phyloP scores from a whole-genome alignment of 2,797 vertebrate genomes.

The Sternotherus odoratus region DNA sequence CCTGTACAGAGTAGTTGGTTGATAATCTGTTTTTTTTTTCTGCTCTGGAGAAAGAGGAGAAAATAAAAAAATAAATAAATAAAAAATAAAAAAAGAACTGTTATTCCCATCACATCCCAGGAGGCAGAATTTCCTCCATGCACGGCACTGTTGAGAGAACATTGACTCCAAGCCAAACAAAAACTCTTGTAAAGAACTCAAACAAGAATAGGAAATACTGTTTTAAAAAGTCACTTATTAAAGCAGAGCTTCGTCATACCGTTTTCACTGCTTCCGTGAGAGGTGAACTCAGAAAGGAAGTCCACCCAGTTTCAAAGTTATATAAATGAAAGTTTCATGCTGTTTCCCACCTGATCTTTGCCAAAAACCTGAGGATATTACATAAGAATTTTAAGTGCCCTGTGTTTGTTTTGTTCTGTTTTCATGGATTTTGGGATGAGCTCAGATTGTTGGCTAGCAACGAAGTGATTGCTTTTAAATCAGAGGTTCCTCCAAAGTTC shows the following conservation, averaged over 20 bases:
- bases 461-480: background rate
- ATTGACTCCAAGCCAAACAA: background rate
- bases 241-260: background rate
- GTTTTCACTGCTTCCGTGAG: background rate
- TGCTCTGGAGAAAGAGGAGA: background rate
- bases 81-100: too few relatives aligned
- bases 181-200: slow-evolving; percentile 8
- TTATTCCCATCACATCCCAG: background rate
- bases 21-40: background rate
- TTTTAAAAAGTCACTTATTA: background rate
- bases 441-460: slow-evolving; percentile 4
- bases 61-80: too few relatives aligned
- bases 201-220: slow-evolving; percentile 29
- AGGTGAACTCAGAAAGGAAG: slow-evolving; percentile 34
- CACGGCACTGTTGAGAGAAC: background rate
- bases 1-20: background rate
- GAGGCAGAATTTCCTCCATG: background rate
- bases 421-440: slow-evolving; percentile 2
- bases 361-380: slow-evolving; percentile 46
- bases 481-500: slow-evolving; percentile 20
- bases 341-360: slow-evolving; percentile 24
- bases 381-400: slow-evolving; percentile 21
- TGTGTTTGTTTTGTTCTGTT: slow-evolving; percentile 30
- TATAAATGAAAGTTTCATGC: slow-evolving; percentile 25
- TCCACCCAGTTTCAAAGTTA: slow-evolving; percentile 36